phyloP scores from a whole-genome alignment of 2,797 vertebrate species.

The Leptoclinus maculatus region DNA sequence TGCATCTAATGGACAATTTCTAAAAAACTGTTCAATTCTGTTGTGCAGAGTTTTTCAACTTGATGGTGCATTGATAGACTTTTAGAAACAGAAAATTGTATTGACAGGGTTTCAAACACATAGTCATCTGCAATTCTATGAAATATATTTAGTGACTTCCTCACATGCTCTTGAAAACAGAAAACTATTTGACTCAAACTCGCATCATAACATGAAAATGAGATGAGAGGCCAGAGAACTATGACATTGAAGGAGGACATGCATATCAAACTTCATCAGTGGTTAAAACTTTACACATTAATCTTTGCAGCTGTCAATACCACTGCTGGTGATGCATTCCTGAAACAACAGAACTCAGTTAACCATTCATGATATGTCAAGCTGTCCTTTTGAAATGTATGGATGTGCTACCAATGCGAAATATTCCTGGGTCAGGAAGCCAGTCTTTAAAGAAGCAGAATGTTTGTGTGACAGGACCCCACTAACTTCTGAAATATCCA shows the following conservation, averaged over 20 bases:
- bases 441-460: slow-evolving; percentile 37
- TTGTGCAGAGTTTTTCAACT: neutral
- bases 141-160: neutral
- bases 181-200: neutral
- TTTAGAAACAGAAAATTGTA: neutral
- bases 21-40: neutral
- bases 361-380: slow-evolving; percentile 31
- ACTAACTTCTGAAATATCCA: slow-evolving; percentile 78
- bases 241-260: slow-evolving; percentile 23
- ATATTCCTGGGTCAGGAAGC: slow-evolving; percentile 50
- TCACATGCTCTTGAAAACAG: neutral
- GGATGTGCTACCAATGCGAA: slow-evolving; percentile 31
- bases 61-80: neutral
- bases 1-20: neutral
- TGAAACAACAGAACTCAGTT: slow-evolving; percentile 19
- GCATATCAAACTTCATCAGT: slow-evolving; percentile 1
- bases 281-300: slow-evolving; percentile 11
- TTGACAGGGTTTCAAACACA: neutral
- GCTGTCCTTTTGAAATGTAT: slow-evolving; percentile 26
- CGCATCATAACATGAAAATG: neutral
- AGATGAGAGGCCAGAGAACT: neutral
- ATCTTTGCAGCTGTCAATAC: slow-evolving; percentile 16
- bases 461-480: slow-evolving; percentile 64
- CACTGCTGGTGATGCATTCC: slow-evolving; percentile 1
- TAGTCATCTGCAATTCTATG: neutral